Base-by-base conservation (phyloP, 2,888 invertebrate species). In the Eupithecia subumbrata region DNA sequence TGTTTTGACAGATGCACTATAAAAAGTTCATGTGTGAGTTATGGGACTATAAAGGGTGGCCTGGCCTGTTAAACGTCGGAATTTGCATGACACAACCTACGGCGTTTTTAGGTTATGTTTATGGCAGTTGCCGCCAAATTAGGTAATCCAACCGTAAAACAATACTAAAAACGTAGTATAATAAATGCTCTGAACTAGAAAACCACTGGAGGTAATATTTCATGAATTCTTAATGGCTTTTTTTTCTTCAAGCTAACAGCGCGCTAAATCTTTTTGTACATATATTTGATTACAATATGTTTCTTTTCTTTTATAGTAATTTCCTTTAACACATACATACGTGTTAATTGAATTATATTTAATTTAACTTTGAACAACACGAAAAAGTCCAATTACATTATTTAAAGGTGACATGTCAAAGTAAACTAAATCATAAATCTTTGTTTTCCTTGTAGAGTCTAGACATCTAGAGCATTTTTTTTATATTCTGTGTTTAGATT, bases 1-100 rank as follows among this genome's bases (percentile, higher is more conserved):
- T 91, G 90, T 91, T 90, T 89, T 92, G 90, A 90, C 92, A 92
- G 91, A 91, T 88, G 90, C 84, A 84, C 89, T 82, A 89, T 90
- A 89, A 91, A 91, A 83, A 84, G 73, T 81, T 82, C 84, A 85
- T 87, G 87, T 82, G 85, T 87, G 84, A 89, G 84, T 90, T 90
- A 88, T 86, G 84, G 82, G 82, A 81, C 81, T 79, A 84, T 88
- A 86, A 87, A 86, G 85, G 85, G 83, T 79, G 80, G 82, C 82
- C 83, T 79, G 80, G 82, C 82, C 83, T 82, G 79, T 82, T 85
- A 86, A 87, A 86, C 81, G 77, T 73, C 79, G 80, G 82, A 84
- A 82, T 85, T 87, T 80, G 87, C 87, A 83, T 83, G 83, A 79
- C 81, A 79, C 76, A 72, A 77, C 79, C 84, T 68, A 68, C 12